Evolutionary conservation across 2,797 vertebrate species (phyloP).

Genomic region (Cossypha caffra): DNA sequence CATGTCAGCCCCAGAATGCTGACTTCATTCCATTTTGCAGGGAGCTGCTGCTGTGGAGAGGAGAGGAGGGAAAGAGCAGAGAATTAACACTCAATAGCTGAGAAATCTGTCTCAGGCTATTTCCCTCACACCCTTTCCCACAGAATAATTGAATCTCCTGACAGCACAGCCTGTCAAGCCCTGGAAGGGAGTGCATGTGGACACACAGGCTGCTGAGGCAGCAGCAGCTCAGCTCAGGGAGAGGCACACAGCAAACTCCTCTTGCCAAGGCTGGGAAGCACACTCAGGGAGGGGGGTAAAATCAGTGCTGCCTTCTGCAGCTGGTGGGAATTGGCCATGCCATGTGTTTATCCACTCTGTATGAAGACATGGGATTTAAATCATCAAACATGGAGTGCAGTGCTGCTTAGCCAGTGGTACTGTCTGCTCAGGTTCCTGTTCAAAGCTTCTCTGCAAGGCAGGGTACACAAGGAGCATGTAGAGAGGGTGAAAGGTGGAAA

Average conservation of each 20-base stretch:
- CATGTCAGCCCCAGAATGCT: neutral
- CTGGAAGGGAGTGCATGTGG: neutral
- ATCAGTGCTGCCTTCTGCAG: neutral
- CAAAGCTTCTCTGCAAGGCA: neutral
- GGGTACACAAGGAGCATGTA: neutral
- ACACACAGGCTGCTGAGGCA: neutral
- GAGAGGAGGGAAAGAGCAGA: neutral
- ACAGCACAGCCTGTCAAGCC: neutral
- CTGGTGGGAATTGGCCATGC: neutral
- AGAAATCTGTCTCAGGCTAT: conserved; percentile 41
- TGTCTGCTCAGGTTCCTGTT: neutral
- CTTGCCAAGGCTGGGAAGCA: neutral
- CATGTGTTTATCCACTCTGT: neutral
- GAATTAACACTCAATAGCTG: conserved; percentile 27
- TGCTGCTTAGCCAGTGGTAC: neutral
- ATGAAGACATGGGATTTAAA: neutral
- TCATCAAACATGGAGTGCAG: neutral
- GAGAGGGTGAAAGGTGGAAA: neutral
- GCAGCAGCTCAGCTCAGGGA: neutral
- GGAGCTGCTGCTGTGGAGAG: neutral
- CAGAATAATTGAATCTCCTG: conserved; percentile 23
- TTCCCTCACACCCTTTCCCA: conserved; percentile 13
- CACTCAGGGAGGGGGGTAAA: rapidly evolving
- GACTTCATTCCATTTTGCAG: neutral
- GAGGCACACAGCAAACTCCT: neutral